Evolutionary conservation across 2,888 invertebrate genomes (phyloP), one percentile per base, ranked within the genome.

Genomic region (Sinohyriopsis cumingii): DNA sequence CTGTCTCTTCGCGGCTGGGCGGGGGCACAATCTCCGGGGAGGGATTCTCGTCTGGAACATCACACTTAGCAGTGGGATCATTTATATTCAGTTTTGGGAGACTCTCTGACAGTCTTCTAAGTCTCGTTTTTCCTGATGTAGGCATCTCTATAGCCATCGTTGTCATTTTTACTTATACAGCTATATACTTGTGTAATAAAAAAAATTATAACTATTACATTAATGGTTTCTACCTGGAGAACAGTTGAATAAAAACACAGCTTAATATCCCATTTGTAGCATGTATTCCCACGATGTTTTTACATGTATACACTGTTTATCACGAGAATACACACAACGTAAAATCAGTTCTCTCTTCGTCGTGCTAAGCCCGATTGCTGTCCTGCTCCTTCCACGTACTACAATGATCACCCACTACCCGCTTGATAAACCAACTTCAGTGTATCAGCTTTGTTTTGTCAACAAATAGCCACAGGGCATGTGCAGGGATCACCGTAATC

Each of bases 1-100:
- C 69, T 12, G 71, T 73, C 24, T 81, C 79, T 55, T 77, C 77
- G 5, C 61, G 55, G 1, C 69, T 56, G 24, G 73, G 66, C 12
- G 60, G 59, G 9, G 33, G 59, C 1, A 28, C 22, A 18, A 22
- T 56, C 55, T 24, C 64, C 4, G 63, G 62, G 60, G 55, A 74
- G 67, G 20, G 59, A 20, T 59, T 75, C 69, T 25, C 63, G 66
- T 28, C 64, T 62, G 63, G 72, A 69, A 64, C 70, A 68, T 55
- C 64, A 18, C n/a, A 5, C 55, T 56, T 25, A 1, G 55, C 20
- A 22, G 64, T 55, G 18, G 55, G 55, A 20, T 64, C 64, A 28
- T 56, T 22, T 20, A 25, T 28, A 18, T 64, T 56, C 55, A 76
- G 56, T 28, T 54, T 63, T 5, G 66, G 53, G 15, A 76, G 59